These are phyloP conservation scores for Meleagris gallopavo DNA, from an alignment of 2,113 vertebrate species.

Conservation along the genomic window DNA sequence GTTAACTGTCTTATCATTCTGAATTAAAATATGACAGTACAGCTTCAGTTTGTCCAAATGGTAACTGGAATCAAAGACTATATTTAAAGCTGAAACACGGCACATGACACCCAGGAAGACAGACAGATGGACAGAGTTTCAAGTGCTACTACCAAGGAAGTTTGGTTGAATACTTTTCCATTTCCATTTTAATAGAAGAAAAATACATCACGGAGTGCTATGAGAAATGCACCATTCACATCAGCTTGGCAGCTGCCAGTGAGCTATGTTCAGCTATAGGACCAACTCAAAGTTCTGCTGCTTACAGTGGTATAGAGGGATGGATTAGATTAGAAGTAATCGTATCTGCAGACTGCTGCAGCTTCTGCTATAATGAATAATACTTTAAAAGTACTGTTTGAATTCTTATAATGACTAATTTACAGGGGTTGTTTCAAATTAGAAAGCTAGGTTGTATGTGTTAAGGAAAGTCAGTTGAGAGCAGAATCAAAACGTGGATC, in stretches of 20 bases:
- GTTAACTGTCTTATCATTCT: background rate
- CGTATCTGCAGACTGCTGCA: background rate
- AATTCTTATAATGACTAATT: slow-evolving; percentile 9
- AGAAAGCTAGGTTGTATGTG: background rate
- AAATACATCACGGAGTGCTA: background rate
- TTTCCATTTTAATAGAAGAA: background rate
- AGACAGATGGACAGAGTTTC: background rate
- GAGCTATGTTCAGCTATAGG: background rate
- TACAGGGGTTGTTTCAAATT: background rate
- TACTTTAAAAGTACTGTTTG: background rate
- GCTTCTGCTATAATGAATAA: background rate
- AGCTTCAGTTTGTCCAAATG: background rate
- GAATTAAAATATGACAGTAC: background rate
- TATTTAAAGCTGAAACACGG: background rate
- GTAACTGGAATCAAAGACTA: background rate
- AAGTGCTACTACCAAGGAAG: background rate
- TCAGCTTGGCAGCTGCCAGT: background rate
- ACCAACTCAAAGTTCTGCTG: background rate
- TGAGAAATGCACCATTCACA: background rate
- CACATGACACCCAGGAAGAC: background rate
- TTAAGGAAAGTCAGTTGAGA: background rate
- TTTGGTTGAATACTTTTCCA: background rate
- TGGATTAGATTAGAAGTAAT: background rate
- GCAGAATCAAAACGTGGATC: background rate
- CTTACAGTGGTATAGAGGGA: background rate